Conservation (phyloP, 2,113 vertebrate genomes). For the Actenoides lindsayi region DNA sequence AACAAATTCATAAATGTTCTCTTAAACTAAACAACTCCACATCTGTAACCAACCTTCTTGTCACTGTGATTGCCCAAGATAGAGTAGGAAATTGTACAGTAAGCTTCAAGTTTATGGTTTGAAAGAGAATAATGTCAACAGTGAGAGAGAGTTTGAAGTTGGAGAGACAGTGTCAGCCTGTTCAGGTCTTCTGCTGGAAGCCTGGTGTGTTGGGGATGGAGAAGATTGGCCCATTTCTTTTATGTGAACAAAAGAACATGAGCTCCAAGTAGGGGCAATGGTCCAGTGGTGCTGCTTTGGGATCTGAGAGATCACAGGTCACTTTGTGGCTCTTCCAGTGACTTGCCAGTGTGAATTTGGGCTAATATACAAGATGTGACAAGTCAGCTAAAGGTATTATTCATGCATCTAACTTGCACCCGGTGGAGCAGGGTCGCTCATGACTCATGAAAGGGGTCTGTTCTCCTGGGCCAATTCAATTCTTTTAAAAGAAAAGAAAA, state of each 20-base stretch:
- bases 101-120: not conserved
- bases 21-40: not conserved
- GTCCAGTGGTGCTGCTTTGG: not conserved
- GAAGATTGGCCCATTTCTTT: not conserved
- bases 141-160: not conserved
- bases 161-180: not conserved
- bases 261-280: not conserved
- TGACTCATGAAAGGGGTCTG: not conserved
- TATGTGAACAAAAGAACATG: not conserved
- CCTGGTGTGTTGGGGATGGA: not conserved
- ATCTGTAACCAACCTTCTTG: not conserved
- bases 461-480: not conserved
- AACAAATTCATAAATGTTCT: not conserved
- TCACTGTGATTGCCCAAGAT: not conserved
- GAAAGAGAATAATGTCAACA: not conserved
- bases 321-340: not conserved
- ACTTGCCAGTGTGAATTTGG: not conserved
- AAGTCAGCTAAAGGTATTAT: not conserved
- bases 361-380: not conserved
- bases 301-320: not conserved
- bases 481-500: not conserved
- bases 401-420: not conserved
- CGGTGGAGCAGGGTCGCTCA: not conserved
- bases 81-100: not conserved
- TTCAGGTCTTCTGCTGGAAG: not conserved